A percentile compares a stretch with the other conserved stretches of the same genome.
These are phyloP conservation scores for Acinonyx jubatus DNA, from an alignment of 2,113 vertebrate species.

Conservation along the genomic window DNA sequence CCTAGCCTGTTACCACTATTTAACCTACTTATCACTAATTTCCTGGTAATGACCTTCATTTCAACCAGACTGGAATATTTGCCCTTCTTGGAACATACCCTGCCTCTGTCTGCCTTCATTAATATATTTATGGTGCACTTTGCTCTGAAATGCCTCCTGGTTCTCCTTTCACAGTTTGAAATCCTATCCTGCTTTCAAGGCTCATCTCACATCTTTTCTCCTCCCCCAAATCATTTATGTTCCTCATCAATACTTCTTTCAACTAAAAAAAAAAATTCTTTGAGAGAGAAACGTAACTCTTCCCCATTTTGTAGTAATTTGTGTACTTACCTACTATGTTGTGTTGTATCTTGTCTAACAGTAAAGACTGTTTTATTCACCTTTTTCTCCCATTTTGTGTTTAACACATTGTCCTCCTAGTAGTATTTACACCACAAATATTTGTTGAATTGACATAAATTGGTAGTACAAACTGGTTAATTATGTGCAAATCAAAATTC, in stretches of 20 bases:
- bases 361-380: neutral
- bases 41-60: neutral
- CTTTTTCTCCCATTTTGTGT: neutral
- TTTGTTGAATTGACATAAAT: conserved; percentile 27
- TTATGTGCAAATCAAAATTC: conserved; percentile 17
- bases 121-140: neutral
- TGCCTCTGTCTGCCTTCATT: neutral
- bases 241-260: neutral
- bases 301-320: neutral
- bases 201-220: neutral
- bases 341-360: neutral
- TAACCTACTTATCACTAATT: neutral
- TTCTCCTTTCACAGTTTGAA: neutral
- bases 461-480: neutral
- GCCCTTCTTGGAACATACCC: neutral
- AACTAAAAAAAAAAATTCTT: neutral
- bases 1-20: neutral
- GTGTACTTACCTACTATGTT: neutral
- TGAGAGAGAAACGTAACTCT: neutral
- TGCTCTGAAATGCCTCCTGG: neutral
- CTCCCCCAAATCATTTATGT: conserved; percentile 1
- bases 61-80: neutral
- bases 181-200: neutral
- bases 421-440: neutral
- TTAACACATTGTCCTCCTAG: neutral